phyloP scores from a whole-genome alignment of 1,140 invertebrate genomes.

The Phthorimaea operculella region DNA sequence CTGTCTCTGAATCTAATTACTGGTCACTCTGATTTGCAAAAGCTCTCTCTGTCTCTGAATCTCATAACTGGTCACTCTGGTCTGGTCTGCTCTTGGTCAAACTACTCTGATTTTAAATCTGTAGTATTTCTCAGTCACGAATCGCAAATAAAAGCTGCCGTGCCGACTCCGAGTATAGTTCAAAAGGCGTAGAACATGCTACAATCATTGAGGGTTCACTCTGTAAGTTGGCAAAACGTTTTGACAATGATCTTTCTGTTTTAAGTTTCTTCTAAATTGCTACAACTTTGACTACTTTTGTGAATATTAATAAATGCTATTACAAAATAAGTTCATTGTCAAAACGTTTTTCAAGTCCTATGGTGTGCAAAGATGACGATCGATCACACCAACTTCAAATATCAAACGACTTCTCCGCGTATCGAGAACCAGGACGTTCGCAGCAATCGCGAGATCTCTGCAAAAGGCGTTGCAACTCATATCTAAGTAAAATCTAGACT shows the following conservation, averaged over 20 bases:
- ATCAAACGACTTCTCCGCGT: too few relatives aligned
- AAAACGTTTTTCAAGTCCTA: too few relatives aligned
- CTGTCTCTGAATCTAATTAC: neutral
- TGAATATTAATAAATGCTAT: too few relatives aligned
- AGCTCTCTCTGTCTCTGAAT: too few relatives aligned
- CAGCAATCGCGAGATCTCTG: neutral
- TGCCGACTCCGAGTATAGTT: neutral
- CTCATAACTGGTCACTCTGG: conserved; percentile 3
- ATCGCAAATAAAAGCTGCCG: neutral
- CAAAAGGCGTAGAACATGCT: neutral
- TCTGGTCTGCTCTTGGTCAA: conserved; percentile 3
- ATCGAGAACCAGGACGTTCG: neutral
- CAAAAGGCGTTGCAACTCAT: neutral
- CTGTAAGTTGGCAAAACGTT: conserved; percentile 30
- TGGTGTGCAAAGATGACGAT: too few relatives aligned
- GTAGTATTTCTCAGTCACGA: neutral
- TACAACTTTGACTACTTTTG: too few relatives aligned
- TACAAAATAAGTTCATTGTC: too few relatives aligned
- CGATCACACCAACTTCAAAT: too few relatives aligned
- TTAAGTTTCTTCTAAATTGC: too few relatives aligned
- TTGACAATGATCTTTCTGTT: conserved; percentile 18
- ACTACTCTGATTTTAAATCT: neutral
- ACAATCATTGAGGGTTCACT: neutral
- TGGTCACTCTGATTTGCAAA: conserved; percentile 4
- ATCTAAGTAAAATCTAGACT: neutral